Evolutionary conservation across 2,113 vertebrate species (phyloP), one percentile per base, ranked within the genome.

Genomic region (Platycercus adscitus): DNA sequence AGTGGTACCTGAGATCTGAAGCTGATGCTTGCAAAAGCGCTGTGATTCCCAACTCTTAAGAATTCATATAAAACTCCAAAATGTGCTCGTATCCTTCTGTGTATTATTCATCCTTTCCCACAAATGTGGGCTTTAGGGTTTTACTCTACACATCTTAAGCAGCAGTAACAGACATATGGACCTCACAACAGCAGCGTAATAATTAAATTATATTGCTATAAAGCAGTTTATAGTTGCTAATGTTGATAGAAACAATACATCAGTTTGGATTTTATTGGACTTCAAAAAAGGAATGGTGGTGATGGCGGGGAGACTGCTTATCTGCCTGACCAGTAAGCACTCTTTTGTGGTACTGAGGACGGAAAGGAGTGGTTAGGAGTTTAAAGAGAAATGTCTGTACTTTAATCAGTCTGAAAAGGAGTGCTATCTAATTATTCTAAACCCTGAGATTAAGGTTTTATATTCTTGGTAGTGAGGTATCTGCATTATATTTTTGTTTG

Each of bases 1-100:
- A 92, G 91, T 88, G 83, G 87, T 95, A 97, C 97, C 97, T 95
- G 96, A 93, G 95, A 91, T 92, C 93, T 68, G 39, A 25, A 70
- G 80, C 77, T 81, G 86, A 81, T 71, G 20, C 63, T 72, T 92
- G 69, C 91, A 82, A 93, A 86, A 95, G 70, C 49, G 23, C 13
- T 8, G 13, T 60, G 73, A 50, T 96, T 89, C 89, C 63, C 87
- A 70, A 43, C 81, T 96, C 92, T 61, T 83, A 77, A 83, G 11
- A 81, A 25, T 53, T 60, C 13, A 11, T 72, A 56, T 77, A 70
- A 44, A 95, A 87, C 55, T 79, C 68, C 16, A 68, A 88, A 71
- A 46, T 58, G 43, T 87, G 69, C 73, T 81, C 46, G 18, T 39
- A 80, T 77, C 35, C 33, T 66, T 84, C 70, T 80, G 55, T 8